Conservation (phyloP, 1,140 invertebrate genomes). For the Uloborus diversus region DNA sequence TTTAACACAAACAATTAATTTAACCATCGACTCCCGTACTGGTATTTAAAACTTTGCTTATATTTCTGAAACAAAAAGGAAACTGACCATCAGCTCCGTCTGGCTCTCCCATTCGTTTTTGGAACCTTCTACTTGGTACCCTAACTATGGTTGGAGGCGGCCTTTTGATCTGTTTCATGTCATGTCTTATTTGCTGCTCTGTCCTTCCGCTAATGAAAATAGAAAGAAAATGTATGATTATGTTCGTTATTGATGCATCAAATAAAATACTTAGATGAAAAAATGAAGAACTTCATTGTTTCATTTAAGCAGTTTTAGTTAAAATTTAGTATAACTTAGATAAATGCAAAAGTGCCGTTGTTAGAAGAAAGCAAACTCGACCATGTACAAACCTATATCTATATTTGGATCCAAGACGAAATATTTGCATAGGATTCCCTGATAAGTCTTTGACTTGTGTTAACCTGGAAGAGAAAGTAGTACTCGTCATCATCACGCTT, state of each 20-base stretch:
- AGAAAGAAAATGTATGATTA: background rate
- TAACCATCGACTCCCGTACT: no score
- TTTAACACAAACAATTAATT: no score
- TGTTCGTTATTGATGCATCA: no score
- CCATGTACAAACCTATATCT: slow-evolving; percentile 29
- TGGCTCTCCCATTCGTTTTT: slow-evolving; percentile 72
- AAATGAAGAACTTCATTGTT: no score
- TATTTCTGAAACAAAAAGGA: background rate
- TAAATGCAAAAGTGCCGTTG: background rate
- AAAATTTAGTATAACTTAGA: background rate
- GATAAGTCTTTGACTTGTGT: slow-evolving; percentile 83
- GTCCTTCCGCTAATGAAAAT: slow-evolving; percentile 23
- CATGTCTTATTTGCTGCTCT: slow-evolving; percentile 30
- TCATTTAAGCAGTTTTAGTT: no score
- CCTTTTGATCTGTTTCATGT: slow-evolving; percentile 5
- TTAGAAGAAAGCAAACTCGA: no score
- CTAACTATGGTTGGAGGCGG: slow-evolving; percentile 85
- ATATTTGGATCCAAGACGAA: slow-evolving; percentile 74
- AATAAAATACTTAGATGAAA: no score
- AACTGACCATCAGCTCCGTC: slow-evolving; percentile 63
- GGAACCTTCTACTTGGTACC: slow-evolving; percentile 84
- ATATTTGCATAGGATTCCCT: slow-evolving; percentile 91
- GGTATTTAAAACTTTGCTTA: no score
- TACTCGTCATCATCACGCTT: no score
- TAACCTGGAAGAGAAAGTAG: slow-evolving; percentile 13